Evolutionary conservation across 2,113 vertebrate species (phyloP).

Genomic region (Meles meles): DNA sequence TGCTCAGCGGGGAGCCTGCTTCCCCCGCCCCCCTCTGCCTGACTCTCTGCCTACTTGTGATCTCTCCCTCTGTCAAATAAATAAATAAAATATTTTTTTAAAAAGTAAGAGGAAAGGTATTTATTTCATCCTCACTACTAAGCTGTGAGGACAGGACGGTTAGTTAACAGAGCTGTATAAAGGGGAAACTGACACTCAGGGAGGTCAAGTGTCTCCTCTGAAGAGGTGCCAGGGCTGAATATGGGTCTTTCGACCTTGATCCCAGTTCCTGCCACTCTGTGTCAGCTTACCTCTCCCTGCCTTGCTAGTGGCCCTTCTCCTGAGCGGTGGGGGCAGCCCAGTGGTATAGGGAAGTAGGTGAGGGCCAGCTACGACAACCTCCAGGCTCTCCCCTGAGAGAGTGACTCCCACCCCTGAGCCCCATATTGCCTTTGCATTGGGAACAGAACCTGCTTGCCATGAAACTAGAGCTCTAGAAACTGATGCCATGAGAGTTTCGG

Average conservation of each 20-base stretch:
- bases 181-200: background rate
- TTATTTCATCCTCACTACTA: background rate
- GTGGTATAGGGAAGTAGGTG: rapidly evolving
- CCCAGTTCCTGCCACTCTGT: background rate
- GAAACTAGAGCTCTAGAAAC: background rate
- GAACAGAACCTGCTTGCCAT: background rate
- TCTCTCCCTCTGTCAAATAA: no score
- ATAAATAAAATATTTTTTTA: no score
- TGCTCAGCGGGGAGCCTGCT: no score
- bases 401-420: background rate
- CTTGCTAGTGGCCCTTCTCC: background rate
- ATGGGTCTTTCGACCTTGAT: background rate
- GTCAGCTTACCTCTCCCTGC: background rate
- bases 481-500: background rate
- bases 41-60: no score
- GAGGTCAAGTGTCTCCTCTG: background rate
- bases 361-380: background rate
- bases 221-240: background rate
- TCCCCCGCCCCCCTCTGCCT: no score
- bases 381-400: background rate
- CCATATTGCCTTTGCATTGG: background rate
- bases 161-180: rapidly evolving
- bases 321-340: rapidly evolving
- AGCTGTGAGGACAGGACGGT: background rate
- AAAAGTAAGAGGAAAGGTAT: background rate